Base-by-base conservation (phyloP, 2,888 invertebrate species). In the Habroteleia sp. region DNA sequence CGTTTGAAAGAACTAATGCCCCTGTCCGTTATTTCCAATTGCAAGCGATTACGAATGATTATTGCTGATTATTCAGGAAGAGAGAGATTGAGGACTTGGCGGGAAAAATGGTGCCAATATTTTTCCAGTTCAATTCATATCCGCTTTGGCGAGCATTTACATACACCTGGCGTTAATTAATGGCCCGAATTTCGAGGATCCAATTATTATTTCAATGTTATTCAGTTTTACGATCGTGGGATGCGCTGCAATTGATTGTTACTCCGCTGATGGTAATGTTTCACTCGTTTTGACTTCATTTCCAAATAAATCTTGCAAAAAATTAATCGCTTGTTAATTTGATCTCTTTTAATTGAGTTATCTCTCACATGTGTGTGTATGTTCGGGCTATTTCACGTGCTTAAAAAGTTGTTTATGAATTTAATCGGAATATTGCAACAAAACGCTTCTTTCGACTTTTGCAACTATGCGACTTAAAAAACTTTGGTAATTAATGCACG, bases 1-100 rank as follows among this genome's bases (percentile, higher is more conserved):
- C 27, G 14, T 25, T 3, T 42, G 31, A 46, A 71, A 46, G 62
- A 62, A 54, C 54, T 62, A 50, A 54, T 48, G 37, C 25, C 35
- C 23, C 13, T 20, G 41, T 62, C 71, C 54, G 71, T 71, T 62
- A 71, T 60, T 41, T 46, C 27, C 25, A 54, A 71, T 54, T 54
- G 62, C 54, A 29, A 5, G 54, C 62, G 56, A 63, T 63, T 63
- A 62, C 16, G 42, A 42, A 37, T 50, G 58, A 60, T 68, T 68
- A 58, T 37, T 62, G 54, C 54, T 35, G 42, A 44, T 54, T 39
- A 50, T 46, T 35, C 25, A 46, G 54, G 46, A 71, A 62, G 54
- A 29, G 58, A 39, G 54, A 54, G 29, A 72, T 56, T 20, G 20
- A 54, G 46, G 3, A 27, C 13, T 10, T 13, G 2, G 11, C 1